phyloP scores from a whole-genome alignment of 1,140 invertebrate species.

The Bombus superbus region DNA sequence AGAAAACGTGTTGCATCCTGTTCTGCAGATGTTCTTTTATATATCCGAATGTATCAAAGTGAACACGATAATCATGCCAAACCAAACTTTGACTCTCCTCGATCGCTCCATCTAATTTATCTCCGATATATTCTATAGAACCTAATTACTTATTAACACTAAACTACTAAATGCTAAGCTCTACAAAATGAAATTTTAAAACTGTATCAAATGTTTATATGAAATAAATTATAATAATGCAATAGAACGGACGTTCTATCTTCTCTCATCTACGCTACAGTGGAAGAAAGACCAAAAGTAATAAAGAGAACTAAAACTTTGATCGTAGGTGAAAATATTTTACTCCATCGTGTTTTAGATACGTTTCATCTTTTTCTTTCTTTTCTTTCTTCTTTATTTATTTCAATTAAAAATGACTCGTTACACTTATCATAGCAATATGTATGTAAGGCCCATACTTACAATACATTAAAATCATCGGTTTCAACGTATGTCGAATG shows the following conservation, averaged over 20 bases:
- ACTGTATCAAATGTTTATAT: slow-evolving; percentile 81
- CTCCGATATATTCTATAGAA: slow-evolving; percentile 73
- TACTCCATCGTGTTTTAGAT: background rate
- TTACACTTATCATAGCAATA: slow-evolving; percentile 49
- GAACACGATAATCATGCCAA: slow-evolving; percentile 73
- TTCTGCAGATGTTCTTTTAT: slow-evolving; percentile 48
- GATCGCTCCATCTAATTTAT: slow-evolving; percentile 71
- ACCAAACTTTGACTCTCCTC: slow-evolving; percentile 70
- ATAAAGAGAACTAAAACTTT: background rate
- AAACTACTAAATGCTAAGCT: slow-evolving; percentile 72
- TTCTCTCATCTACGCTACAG: background rate
- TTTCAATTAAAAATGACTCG: slow-evolving; percentile 46
- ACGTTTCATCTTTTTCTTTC: background rate
- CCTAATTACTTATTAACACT: slow-evolving; percentile 72
- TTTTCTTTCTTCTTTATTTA: slow-evolving; percentile 23
- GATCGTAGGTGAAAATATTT: background rate
- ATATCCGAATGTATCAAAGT: slow-evolving; percentile 57
- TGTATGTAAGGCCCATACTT: slow-evolving; percentile 39
- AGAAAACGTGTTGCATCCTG: slow-evolving; percentile 38
- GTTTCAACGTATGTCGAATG: slow-evolving; percentile 20
- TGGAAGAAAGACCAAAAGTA: background rate
- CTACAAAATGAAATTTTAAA: slow-evolving; percentile 73
- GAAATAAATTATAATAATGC: slow-evolving; percentile 78
- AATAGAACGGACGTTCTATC: slow-evolving; percentile 29
- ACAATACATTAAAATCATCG: slow-evolving; percentile 53